A percentile compares a stretch with the other conserved stretches of the same genome.
Conservation (phyloP, 2,797 vertebrate species). For the Florisuga fusca region DNA sequence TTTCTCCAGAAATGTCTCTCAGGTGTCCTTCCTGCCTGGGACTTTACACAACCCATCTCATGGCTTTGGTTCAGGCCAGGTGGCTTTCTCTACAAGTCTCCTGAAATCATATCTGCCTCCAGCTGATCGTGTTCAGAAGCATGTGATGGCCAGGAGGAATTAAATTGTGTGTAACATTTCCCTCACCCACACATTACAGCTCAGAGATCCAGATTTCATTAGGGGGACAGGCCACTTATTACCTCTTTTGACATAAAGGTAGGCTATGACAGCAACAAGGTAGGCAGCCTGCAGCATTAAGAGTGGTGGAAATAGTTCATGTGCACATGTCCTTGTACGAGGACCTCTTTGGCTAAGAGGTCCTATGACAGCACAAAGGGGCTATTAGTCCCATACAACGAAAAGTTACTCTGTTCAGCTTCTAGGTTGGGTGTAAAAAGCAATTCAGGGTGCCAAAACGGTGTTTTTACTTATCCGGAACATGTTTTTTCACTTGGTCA, state of each 20-base stretch:
- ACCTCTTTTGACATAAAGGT: not conserved
- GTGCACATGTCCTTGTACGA: rapidly evolving
- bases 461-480: slow-evolving; percentile 24
- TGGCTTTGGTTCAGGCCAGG: not conserved
- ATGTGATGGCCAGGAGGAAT: not conserved
- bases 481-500: slow-evolving; percentile 16
- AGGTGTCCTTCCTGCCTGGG: not conserved
- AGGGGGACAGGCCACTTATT: not conserved
- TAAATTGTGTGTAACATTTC: not conserved
- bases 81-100: not conserved
- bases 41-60: not conserved
- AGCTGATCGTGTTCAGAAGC: not conserved
- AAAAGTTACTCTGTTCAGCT: slow-evolving; percentile 30
- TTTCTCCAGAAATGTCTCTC: not conserved
- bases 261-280: not conserved
- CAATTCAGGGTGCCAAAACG: slow-evolving; percentile 28
- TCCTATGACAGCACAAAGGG: not conserved
- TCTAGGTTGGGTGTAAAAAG: slow-evolving; percentile 62
- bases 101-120: not conserved
- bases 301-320: not conserved
- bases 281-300: not conserved
- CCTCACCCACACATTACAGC: not conserved
- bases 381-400: not conserved
- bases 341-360: not conserved
- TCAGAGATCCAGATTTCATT: not conserved